phyloP scores from a whole-genome alignment of 1,140 invertebrate genomes.

The Hirudo medicinalis region DNA sequence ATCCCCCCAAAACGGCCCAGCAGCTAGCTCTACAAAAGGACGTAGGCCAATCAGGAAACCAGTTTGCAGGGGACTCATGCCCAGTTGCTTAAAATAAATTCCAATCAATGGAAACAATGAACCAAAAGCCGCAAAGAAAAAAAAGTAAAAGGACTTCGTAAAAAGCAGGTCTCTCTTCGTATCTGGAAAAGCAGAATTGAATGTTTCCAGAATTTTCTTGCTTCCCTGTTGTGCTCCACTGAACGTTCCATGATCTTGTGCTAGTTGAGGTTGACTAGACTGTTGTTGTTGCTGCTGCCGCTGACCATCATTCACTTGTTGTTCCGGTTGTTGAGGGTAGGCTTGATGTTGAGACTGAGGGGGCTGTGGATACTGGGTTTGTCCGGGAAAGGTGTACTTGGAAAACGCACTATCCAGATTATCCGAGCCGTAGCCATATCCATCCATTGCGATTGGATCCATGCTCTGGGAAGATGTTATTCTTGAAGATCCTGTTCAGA shows the following conservation, averaged over 20 bases:
- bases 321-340: neutral
- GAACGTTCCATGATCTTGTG: constrained; percentile 17
- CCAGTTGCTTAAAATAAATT: constrained; percentile 95
- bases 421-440: constrained; percentile 5
- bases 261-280: neutral
- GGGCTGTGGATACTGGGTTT: neutral
- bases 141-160: constrained; percentile 73
- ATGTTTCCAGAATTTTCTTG: constrained; percentile 26
- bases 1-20: constrained; percentile 91
- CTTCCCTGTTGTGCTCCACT: constrained; percentile 14
- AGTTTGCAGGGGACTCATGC: constrained; percentile 88
- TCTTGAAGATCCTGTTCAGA: too few species aligned
- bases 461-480: neutral
- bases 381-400: neutral
- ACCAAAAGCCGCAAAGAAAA: constrained; percentile 97
- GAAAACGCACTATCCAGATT: neutral
- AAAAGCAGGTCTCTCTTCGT: constrained; percentile 36
- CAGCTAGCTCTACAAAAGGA: constrained; percentile 93
- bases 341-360: neutral
- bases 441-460: neutral
- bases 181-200: constrained; percentile 33
- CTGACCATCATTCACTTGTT: neutral
- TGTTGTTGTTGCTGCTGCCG: constrained; percentile 12
- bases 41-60: constrained; percentile 60
- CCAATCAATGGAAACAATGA: constrained; percentile 93